Conservation (phyloP, 2,797 vertebrate genomes). For the Luscinia megarhynchos region DNA sequence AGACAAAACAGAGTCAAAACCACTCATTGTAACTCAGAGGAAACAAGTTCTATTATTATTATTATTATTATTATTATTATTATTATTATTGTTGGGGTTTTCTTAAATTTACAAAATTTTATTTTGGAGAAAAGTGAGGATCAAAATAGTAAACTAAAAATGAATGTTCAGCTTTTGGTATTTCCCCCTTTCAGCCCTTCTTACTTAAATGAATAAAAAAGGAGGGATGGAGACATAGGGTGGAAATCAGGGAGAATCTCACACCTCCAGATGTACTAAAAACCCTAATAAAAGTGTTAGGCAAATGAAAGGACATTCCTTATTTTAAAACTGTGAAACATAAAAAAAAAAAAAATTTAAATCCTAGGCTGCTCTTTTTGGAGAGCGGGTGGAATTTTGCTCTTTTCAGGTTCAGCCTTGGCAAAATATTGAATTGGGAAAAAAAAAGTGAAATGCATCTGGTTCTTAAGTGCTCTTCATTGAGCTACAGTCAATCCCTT, state of each 20-base stretch:
- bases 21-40: background rate
- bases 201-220: background rate
- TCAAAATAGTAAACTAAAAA: background rate
- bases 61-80: background rate
- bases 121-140: background rate
- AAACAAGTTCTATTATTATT: background rate
- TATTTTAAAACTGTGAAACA: slow-evolving; percentile 5
- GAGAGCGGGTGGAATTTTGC: background rate
- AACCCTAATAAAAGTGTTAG: background rate
- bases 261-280: slow-evolving; percentile 31
- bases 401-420: slow-evolving; percentile 12
- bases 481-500: background rate
- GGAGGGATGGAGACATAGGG: background rate
- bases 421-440: background rate
- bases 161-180: background rate
- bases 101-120: background rate
- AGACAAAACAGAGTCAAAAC: slow-evolving; percentile 1
- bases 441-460: background rate
- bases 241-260: background rate
- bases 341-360: background rate
- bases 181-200: background rate
- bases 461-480: background rate
- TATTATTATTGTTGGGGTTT: background rate
- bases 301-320: background rate
- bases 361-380: background rate